Evolutionary conservation across 2,888 invertebrate genomes (phyloP), one percentile per base, ranked within the genome.

Genomic region (Baccha elongata): DNA sequence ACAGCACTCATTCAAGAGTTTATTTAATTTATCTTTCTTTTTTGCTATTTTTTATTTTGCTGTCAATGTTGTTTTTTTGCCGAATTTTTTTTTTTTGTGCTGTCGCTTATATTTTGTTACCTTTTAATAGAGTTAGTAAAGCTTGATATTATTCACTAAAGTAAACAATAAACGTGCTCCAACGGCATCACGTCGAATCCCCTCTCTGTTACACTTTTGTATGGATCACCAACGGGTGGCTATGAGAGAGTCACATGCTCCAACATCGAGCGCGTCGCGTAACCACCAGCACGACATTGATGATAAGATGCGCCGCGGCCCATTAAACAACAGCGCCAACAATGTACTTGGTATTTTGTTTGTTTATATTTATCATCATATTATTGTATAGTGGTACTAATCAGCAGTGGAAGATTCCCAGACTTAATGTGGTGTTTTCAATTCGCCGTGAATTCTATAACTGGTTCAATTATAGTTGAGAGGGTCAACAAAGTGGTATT

Each of bases 151-250:
- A 81, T 81, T 81, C 81, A 81, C 71, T 76, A 76, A 72, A 81
- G 76, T 81, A 81, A 81, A 81, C 76, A 81, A 72, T 72, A 71
- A 81, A 81, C 81, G 81, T 81, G 71, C 60, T 71, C 65, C 52
- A 67, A 65, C 53, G 81, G 81, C 81, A 81, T 65, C 81, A 81
- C 76, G 81, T 76, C 81, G 65, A 67, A 29, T 58, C 42, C 65
- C 69, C 58, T 19, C 64, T 21, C 44, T 46, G 10, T 26, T 15
- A 40, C 5, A 29, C 17, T 46, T 32, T 23, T 42, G 55, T 35
- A 46, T 37, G 69, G 40, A 15, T 29, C 19, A 50, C 37, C 37
- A 42, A 26, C 72, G 64, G 75, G 75, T 37, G 42, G 53, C 52
- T 46, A 29, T 46, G 50, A 62, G 50, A 62, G 35, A 60, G 71